Evolutionary conservation across 92 coral and sea anemone genomes (phyloP), one percentile per base, ranked within the genome.

Genomic region (Epizoanthus illoricatus): DNA sequence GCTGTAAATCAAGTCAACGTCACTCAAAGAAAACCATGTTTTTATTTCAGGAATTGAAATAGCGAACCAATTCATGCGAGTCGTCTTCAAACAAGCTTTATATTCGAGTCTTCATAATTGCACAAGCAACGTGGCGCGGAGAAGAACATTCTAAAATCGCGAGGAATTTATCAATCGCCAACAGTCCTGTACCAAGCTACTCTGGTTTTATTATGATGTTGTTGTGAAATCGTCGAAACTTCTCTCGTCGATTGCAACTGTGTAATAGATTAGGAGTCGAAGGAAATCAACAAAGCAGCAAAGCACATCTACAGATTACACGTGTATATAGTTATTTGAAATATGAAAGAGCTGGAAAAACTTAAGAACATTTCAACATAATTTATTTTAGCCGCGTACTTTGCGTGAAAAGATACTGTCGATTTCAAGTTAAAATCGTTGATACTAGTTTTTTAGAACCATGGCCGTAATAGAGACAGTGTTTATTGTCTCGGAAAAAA

Each of bases 301-400:
- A n/a, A 66, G 33, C 5, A 49, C 56, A 52, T 52, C 40, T 41
- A 42, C 18, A 21, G 56, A 78, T 78, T 78, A 78, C 82, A 78
- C 82, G 82, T 78, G 82, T 63, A 62, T 63, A 20, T 24, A 78
- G 82, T 78, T 33, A 78, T 78, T 78, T 64, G 36, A 78, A 78
- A 78, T 78, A 78, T 78, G 82, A 78, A 64, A 42, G 18, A 18
- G 52, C 54, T 78, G 58, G 72, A 43, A 78, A 45, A 63, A 15
- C 21, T 43, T 78, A 20, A 42, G 56, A 8, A 76, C 33, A 62
- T 42, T 43, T 76, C 28, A 43, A 69, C 54, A 61, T 57, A 62
- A 62, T 42, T 43, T 47, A 61, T 61, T 76, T 76, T 76, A 41
- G 52, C 58, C 18, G 60, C 71, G 82, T 42, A 78, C 49, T 78